Base-by-base conservation (phyloP, 2,888 invertebrate species). In the Lasioglossum oenotherae region DNA sequence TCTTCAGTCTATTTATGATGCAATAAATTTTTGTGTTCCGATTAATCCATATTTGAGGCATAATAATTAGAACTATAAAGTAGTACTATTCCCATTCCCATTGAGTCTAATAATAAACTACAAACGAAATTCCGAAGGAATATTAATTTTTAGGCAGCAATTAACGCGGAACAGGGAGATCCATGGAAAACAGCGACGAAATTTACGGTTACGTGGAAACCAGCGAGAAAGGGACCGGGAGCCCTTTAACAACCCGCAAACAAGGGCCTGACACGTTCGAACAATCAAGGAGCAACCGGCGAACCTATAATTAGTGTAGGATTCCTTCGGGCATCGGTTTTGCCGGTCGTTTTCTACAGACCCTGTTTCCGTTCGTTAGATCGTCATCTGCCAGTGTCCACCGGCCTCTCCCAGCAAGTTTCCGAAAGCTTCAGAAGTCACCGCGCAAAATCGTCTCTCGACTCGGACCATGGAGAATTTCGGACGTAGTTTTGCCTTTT, bases 271-370 rank as follows among this genome's bases (percentile, higher is more conserved):
- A 93, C 94, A 93, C 94, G 91, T 91, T 87, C 88, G 90, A 93
- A 93, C 93, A 93, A 93, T 93, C 91, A 90, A 81, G 81, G 86
- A 88, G 84, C 80, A 90, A 89, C 88, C 90, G 90, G 89, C 91
- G 92, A 92, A 91, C 90, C 92, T 92, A 93, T 94, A 94, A 94
- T 94, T 94, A 94, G 94, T 87, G 89, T 88, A 87, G 91, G 90
- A 92, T 92, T 92, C 91, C 91, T 91, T 90, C 86, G 85, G 73
- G 84, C 84, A 87, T 92, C 85, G 81, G 84, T 81, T 85, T 85
- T 82, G 88, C 81, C 89, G 89, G 88, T 89, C 92, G 90, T 93
- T 92, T 90, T 89, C 89, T 91, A 38, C 84, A 80, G 78, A 49
- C 71, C 81, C 86, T 87, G 82, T 88, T 89, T 84, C 74, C 79